Conservation (phyloP, 2,888 invertebrate genomes). For the Eulithis prunata region DNA sequence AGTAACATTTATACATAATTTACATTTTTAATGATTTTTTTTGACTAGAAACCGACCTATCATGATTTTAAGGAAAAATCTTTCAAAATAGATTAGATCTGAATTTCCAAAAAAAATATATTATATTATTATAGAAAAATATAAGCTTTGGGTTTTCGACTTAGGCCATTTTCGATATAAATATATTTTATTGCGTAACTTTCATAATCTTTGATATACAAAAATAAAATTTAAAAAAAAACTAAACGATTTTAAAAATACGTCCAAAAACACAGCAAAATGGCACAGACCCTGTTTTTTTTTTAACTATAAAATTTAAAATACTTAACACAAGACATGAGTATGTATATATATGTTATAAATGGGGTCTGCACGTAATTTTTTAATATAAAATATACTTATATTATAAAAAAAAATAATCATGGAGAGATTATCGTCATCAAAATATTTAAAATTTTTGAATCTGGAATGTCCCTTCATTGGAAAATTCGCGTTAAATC, state of each 20-base stretch:
- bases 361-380: conserved; percentile 35
- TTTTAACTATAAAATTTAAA: conserved; percentile 26
- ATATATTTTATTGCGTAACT: conserved; percentile 5
- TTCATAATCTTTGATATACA: conserved; percentile 4
- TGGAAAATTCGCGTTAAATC: conserved; percentile 76
- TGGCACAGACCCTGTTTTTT: conserved; percentile 37
- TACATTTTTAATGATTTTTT: conserved; percentile 11
- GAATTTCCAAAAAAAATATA: conserved; percentile 10
- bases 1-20: conserved; percentile 3
- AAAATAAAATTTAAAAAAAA: not conserved
- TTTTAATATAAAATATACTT: conserved; percentile 39
- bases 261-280: conserved; percentile 33
- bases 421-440: conserved; percentile 75
- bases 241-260: conserved; percentile 4
- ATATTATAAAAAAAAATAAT: conserved; percentile 49
- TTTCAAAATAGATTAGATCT: conserved; percentile 18
- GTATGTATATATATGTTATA: conserved; percentile 38
- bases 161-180: conserved; percentile 27
- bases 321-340: conserved; percentile 35
- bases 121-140: conserved; percentile 16
- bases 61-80: conserved; percentile 23
- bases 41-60: conserved; percentile 34
- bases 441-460: conserved; percentile 55
- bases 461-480: conserved; percentile 77
- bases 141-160: conserved; percentile 26